Conservation (phyloP, 2,113 vertebrate genomes). For the Onychostruthus taczanowskii region DNA sequence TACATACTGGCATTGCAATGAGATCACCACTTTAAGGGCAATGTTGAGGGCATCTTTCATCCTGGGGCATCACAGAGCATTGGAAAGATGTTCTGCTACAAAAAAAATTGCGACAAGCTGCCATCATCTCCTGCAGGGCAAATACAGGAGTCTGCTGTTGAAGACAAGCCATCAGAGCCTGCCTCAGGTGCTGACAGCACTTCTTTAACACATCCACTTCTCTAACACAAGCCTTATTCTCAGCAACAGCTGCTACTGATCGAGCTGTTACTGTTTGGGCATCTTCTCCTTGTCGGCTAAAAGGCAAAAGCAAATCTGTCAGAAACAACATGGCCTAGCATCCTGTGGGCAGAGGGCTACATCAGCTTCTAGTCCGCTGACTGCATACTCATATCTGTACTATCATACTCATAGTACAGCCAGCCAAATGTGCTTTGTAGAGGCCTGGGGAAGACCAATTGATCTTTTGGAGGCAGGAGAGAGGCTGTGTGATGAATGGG, state of each 20-base stretch:
- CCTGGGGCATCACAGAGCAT: conserved; percentile 27
- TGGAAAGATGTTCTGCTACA: conserved; percentile 36
- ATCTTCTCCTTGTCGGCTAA: conserved; percentile 26
- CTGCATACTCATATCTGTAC: neutral
- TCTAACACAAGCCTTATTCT: conserved; percentile 52
- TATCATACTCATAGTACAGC: neutral
- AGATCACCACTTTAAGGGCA: conserved; percentile 22
- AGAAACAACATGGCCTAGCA: neutral
- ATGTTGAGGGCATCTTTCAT: conserved; percentile 7
- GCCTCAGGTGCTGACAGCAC: conserved; percentile 64
- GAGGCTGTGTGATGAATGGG: neutral
- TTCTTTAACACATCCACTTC: conserved; percentile 57
- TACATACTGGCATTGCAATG: neutral
- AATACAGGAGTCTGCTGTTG: conserved; percentile 40
- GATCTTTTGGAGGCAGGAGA: neutral
- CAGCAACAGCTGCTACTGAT: conserved; percentile 60
- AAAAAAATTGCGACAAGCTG: conserved; percentile 57
- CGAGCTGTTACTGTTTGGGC: neutral
- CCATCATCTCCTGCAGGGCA: conserved; percentile 27
- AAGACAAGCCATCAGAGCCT: conserved; percentile 49
- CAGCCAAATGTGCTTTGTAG: neutral
- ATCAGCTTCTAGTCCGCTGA: neutral
- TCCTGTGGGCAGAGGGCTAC: neutral
- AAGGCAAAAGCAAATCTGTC: conserved; percentile 53
- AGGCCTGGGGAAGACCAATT: neutral